phyloP scores from a whole-genome alignment of 1,140 invertebrate species.

The Formica exsecta region DNA sequence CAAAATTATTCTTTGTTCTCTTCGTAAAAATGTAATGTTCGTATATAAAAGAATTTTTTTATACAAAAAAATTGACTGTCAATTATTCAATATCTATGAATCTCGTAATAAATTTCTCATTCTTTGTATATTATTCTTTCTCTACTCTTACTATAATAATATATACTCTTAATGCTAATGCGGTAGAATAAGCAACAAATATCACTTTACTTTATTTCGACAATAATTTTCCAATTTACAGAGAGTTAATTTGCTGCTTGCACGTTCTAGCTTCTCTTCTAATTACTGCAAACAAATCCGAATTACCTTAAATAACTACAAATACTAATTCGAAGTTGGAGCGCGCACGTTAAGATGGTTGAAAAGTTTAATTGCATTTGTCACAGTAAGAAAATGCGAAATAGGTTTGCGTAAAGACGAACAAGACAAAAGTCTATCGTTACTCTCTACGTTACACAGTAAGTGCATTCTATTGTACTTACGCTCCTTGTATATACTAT shows the following conservation, averaged over 20 bases:
- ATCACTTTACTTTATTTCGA: background rate
- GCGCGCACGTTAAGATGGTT: conserved; percentile 19
- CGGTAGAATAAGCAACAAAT: background rate
- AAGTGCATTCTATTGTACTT: background rate
- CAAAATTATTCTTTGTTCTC: background rate
- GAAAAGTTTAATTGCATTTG: conserved; percentile 61
- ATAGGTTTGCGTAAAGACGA: conserved; percentile 31
- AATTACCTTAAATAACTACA: conserved; percentile 26
- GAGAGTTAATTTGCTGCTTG: conserved; percentile 14
- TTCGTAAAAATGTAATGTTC: background rate
- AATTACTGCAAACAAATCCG: conserved; percentile 51
- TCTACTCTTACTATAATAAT: too few species aligned
- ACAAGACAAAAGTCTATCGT: conserved; percentile 35
- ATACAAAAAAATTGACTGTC: background rate
- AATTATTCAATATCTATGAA: background rate
- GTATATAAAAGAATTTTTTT: conserved; percentile 15
- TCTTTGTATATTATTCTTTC: background rate
- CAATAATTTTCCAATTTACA: conserved; percentile 20
- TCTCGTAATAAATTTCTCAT: background rate
- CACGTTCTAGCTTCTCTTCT: conserved; percentile 14
- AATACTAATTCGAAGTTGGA: conserved; percentile 50
- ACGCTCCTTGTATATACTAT: background rate
- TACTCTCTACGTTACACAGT: background rate
- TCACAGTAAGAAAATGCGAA: conserved; percentile 16
- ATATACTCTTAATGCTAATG: background rate